phyloP scores from a whole-genome alignment of 2,888 invertebrate species.

The Caenorhabditis uteleia region DNA sequence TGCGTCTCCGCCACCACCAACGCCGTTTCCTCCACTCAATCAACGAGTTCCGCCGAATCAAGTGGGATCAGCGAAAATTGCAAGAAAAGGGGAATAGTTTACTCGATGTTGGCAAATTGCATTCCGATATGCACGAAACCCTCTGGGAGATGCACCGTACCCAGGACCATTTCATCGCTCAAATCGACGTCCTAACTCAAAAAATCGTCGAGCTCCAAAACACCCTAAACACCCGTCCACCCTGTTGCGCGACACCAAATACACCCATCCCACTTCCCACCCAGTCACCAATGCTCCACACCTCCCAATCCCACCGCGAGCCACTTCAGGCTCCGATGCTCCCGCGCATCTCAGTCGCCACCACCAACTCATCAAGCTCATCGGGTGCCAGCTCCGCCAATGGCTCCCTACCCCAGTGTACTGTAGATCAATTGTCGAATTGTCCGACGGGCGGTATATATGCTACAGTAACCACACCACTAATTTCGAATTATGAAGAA shows the following conservation, averaged over 20 bases:
- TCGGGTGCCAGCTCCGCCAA: slow-evolving; percentile 24
- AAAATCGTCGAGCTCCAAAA: slow-evolving; percentile 64
- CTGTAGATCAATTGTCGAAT: slow-evolving; percentile 29
- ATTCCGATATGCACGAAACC: slow-evolving; percentile 69
- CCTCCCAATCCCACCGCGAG: slow-evolving; percentile 41
- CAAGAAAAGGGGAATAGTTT: slow-evolving; percentile 86
- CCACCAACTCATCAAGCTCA: slow-evolving; percentile 11
- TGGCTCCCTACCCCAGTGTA: slow-evolving; percentile 23
- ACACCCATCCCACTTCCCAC: slow-evolving; percentile 9
- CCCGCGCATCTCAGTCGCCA: slow-evolving; percentile 41
- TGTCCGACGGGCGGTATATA: slow-evolving; percentile 28
- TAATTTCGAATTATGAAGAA: slow-evolving; percentile 53
- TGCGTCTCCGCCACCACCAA: slow-evolving; percentile 68
- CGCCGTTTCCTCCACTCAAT: slow-evolving; percentile 65
- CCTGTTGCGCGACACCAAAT: slow-evolving; percentile 21
- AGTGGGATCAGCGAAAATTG: slow-evolving; percentile 75
- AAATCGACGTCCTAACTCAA: slow-evolving; percentile 66
- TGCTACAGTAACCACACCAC: slow-evolving; percentile 46
- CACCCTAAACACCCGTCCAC: slow-evolving; percentile 25
- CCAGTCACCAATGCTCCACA: slow-evolving; percentile 31
- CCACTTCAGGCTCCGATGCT: slow-evolving; percentile 34
- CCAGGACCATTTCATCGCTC: slow-evolving; percentile 67
- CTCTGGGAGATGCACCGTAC: slow-evolving; percentile 68
- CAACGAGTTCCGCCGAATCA: slow-evolving; percentile 86
- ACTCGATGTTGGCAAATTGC: slow-evolving; percentile 93